Percentiles rank a stretch among this genome's conserved stretches.
Conservation (phyloP, 2,113 vertebrate species). For the Poecilia latipinna region DNA sequence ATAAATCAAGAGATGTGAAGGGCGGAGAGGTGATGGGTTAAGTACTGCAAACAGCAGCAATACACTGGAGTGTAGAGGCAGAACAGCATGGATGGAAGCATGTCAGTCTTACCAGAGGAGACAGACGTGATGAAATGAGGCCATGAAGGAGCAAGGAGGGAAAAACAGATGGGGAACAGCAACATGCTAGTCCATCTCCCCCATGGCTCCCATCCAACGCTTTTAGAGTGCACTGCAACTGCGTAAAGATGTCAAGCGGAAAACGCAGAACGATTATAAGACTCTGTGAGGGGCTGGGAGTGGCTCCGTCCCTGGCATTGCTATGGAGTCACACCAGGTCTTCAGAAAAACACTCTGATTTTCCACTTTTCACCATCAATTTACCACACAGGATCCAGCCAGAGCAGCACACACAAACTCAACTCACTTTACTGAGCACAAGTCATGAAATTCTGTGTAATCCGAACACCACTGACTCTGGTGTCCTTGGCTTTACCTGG, state of each 20-base stretch:
- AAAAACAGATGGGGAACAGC: not conserved
- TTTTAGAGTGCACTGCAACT: conserved; percentile 30
- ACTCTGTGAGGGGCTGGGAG: conserved; percentile 1
- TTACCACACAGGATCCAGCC: not conserved
- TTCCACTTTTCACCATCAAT: not conserved
- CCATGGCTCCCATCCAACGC: not conserved
- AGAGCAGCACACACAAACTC: not conserved
- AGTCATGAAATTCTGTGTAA: no score
- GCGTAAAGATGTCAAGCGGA: conserved; percentile 35
- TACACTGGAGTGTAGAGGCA: conserved; percentile 2
- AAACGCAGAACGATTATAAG: conserved; percentile 13
- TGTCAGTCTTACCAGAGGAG: conserved; percentile 1
- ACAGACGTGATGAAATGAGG: not conserved
- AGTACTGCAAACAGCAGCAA: conserved; percentile 6
- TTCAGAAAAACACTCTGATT: not conserved
- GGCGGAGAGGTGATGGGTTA: conserved; percentile 25
- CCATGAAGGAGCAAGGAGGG: conserved; percentile 4
- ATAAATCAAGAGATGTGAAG: conserved; percentile 22
- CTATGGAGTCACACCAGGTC: conserved; percentile 8
- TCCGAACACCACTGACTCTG: no score
- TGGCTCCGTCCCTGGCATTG: conserved; percentile 3
- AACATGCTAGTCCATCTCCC: conserved; percentile 7
- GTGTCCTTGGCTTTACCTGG: no score
- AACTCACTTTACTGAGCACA: no score
- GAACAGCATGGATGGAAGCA: conserved; percentile 4